Conservation (phyloP, 2,113 vertebrate genomes). For the Leucoraja erinaceus region DNA sequence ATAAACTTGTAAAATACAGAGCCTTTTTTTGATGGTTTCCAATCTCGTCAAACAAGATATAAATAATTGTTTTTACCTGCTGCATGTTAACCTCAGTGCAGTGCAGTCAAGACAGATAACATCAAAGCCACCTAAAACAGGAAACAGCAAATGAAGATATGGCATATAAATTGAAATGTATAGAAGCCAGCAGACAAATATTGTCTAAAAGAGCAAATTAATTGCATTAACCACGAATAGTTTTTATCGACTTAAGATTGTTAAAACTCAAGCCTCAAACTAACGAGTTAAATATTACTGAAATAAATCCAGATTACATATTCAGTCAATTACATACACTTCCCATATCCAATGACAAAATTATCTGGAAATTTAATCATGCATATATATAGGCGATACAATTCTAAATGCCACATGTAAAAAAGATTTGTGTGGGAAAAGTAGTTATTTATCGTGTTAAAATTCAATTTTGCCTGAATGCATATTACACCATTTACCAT, state of each 20-base stretch:
- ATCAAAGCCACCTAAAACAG: constrained; percentile 61
- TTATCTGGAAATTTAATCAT: not conserved
- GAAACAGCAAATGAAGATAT: constrained; percentile 25
- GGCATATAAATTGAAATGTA: not conserved
- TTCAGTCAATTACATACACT: not conserved
- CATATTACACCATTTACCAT: not conserved
- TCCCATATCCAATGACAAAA: too few relatives aligned
- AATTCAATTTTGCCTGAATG: not conserved
- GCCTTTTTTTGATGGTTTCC: not conserved
- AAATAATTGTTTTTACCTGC: constrained; percentile 60
- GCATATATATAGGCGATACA: not conserved
- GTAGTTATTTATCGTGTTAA: not conserved
- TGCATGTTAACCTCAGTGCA: constrained; percentile 59
- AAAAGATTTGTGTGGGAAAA: not conserved
- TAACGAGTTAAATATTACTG: not conserved
- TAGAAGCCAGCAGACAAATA: not conserved
- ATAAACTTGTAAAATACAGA: not conserved
- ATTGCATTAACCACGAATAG: not conserved
- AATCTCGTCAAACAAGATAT: not conserved
- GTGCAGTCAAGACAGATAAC: constrained; percentile 65
- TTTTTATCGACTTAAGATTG: too few relatives aligned
- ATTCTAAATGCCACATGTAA: not conserved
- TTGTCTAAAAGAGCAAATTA: not conserved
- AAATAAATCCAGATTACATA: not conserved
- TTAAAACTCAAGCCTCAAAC: too few relatives aligned